Percentiles rank a stretch among this genome's conserved stretches.
These are phyloP conservation scores for Ceriagrion tenellum DNA, from an alignment of 2,888 invertebrate species.

Conservation along the genomic window DNA sequence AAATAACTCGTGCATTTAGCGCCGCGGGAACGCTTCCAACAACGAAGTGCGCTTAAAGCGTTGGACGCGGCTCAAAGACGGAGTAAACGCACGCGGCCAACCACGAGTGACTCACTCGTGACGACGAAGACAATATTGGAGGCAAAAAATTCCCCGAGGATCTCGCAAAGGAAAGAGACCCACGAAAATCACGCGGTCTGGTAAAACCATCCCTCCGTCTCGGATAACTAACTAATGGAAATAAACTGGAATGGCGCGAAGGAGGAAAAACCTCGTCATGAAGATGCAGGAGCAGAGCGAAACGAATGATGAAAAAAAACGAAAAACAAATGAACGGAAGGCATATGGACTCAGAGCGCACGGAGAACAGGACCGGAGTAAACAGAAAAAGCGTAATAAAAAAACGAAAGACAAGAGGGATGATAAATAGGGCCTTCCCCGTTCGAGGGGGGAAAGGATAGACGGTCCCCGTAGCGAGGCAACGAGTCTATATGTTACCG, in stretches of 20 bases:
- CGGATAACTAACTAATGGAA: conserved; percentile 40
- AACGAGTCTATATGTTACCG: conserved; percentile 42
- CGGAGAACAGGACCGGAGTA: background rate
- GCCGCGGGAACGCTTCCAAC: background rate
- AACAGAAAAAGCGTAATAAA: background rate
- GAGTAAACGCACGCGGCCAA: background rate
- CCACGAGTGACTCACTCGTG: background rate
- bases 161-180: background rate
- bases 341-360: background rate
- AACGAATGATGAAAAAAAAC: background rate
- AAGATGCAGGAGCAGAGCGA: background rate
- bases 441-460: background rate
- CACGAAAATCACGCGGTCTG: background rate
- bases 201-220: conserved; percentile 26
- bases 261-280: background rate
- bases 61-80: background rate
- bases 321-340: background rate
- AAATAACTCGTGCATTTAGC: background rate
- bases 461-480: background rate
- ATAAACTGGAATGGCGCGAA: background rate
- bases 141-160: background rate
- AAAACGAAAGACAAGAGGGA: background rate
- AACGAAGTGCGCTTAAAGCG: background rate
- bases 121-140: background rate
- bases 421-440: conserved; percentile 26